Evolutionary conservation across 2,113 vertebrate genomes (phyloP).

Genomic region (Laterallus jamaicensis): DNA sequence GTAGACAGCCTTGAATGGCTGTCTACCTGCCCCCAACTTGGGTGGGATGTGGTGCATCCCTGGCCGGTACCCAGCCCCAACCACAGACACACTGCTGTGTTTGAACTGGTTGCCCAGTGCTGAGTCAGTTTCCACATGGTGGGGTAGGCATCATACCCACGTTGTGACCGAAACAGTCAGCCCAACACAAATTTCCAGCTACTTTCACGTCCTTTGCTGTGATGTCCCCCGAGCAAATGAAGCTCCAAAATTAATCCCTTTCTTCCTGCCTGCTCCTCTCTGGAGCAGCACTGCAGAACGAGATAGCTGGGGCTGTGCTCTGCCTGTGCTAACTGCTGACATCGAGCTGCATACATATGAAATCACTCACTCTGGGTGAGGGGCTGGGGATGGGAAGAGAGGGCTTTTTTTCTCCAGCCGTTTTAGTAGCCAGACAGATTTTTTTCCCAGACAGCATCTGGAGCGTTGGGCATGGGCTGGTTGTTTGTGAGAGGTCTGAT

Average conservation of each 20-base stretch:
- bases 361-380: neutral
- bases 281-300: fast-evolving
- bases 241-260: fast-evolving
- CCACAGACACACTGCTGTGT: fast-evolving
- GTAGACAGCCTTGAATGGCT: neutral
- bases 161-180: neutral
- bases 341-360: fast-evolving
- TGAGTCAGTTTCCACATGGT: fast-evolving
- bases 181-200: neutral
- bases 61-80: neutral
- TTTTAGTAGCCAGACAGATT: neutral
- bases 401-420: neutral
- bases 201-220: neutral
- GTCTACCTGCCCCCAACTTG: too few relatives aligned
- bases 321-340: neutral
- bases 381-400: neutral
- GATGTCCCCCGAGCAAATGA: neutral
- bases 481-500: neutral
- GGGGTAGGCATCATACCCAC: fast-evolving
- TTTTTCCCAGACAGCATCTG: neutral
- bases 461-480: neutral
- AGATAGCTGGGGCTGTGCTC: fast-evolving
- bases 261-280: neutral
- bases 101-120: neutral
- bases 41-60: neutral